Conservation (phyloP, 1,140 invertebrate genomes). For the Macrocentrus cingulum region DNA sequence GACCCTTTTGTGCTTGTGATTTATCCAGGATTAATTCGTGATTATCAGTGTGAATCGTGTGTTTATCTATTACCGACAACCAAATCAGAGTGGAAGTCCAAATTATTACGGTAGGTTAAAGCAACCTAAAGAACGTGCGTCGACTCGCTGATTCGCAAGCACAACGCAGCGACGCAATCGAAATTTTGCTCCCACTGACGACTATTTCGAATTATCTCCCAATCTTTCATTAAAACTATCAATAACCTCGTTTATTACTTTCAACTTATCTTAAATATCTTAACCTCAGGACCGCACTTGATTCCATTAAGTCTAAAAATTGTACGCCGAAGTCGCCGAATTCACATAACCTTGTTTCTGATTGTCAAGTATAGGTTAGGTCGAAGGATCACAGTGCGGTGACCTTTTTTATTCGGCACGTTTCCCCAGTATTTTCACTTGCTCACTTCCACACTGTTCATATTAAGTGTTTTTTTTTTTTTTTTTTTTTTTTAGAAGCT, state of each 20-base stretch:
- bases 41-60: slow-evolving; percentile 8
- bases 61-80: slow-evolving; percentile 22
- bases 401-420: slow-evolving; percentile 19
- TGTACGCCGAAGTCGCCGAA: not conserved
- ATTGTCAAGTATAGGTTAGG: slow-evolving; percentile 30
- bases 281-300: too few relatives aligned
- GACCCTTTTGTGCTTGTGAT: slow-evolving; percentile 29
- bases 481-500: too few relatives aligned
- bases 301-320: too few relatives aligned
- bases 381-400: slow-evolving; percentile 10
- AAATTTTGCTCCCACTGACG: not conserved
- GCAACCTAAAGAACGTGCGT: not conserved
- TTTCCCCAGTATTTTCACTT: slow-evolving; percentile 5
- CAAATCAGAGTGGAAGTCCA: not conserved
- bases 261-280: too few relatives aligned
- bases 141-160: slow-evolving; percentile 4
- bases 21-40: slow-evolving; percentile 13
- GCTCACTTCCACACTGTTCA: not conserved
- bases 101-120: not conserved
- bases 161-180: slow-evolving; percentile 17
- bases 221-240: not conserved
- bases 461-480: not conserved
- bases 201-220: not conserved
- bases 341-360: slow-evolving; percentile 22
- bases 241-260: not conserved